phyloP scores from a whole-genome alignment of 1,140 invertebrate genomes.

The Drosophila orosa region DNA sequence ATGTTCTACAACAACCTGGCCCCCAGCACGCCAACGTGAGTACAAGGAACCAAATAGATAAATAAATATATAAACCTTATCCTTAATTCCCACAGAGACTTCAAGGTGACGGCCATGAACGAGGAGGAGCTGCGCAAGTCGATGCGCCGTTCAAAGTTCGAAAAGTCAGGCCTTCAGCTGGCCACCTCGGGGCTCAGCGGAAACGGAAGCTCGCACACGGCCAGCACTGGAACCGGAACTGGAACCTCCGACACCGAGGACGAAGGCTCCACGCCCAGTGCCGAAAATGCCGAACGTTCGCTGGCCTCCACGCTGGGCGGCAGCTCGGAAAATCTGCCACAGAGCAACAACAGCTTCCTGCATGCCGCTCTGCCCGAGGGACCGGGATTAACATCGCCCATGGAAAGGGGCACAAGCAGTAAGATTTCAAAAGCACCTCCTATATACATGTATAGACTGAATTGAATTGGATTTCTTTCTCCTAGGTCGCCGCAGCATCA shows the following conservation, averaged over 20 bases:
- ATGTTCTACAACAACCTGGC: constrained; percentile 83
- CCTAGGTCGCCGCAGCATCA: constrained; percentile 83
- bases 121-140: constrained; percentile 92
- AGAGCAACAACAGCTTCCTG: constrained; percentile 72
- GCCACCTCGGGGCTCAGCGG: constrained; percentile 65
- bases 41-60: background rate
- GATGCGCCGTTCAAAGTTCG: constrained; percentile 88
- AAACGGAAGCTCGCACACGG: constrained; percentile 82
- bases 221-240: constrained; percentile 88
- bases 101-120: constrained; percentile 94
- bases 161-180: constrained; percentile 85
- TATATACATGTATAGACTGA: background rate
- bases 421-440: constrained; percentile 16
- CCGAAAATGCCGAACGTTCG: constrained; percentile 88
- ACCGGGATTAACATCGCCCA: constrained; percentile 58
- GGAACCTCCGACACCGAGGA: constrained; percentile 92
- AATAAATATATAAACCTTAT: background rate
- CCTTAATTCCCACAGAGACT: constrained; percentile 86
- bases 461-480: background rate
- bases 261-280: constrained; percentile 90
- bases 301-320: constrained; percentile 83
- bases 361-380: constrained; percentile 82
- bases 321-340: constrained; percentile 80
- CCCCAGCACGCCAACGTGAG: constrained; percentile 83
- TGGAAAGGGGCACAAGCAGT: constrained; percentile 84